These are phyloP conservation scores for Isichthys henryi DNA, from an alignment of 2,113 vertebrate genomes.

Conservation along the genomic window DNA sequence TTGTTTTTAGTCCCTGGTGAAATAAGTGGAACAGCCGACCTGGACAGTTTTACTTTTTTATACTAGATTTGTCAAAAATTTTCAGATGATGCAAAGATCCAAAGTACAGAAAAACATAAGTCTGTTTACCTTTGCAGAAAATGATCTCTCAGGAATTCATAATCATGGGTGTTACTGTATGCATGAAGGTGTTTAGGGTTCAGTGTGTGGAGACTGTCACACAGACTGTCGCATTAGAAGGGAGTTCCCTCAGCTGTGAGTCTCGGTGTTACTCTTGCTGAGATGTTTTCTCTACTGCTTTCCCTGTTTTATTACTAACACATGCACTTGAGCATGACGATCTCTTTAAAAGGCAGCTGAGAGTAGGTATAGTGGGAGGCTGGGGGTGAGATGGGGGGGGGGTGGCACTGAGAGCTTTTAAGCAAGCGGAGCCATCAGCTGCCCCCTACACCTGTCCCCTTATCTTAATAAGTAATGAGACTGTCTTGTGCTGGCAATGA, in stretches of 20 bases:
- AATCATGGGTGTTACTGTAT: background rate
- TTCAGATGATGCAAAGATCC: background rate
- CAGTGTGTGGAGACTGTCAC: background rate
- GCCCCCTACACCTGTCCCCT: constrained; percentile 80
- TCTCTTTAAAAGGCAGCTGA: background rate
- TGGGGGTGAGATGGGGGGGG: constrained; percentile 29
- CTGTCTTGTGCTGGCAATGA: constrained; percentile 98
- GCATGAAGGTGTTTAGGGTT: background rate
- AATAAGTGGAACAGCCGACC: background rate
- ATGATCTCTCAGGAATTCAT: background rate
- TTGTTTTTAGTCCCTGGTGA: background rate
- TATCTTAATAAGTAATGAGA: constrained; percentile 99
- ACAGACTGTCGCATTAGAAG: background rate
- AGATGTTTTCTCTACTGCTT: background rate
- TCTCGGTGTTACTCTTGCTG: background rate
- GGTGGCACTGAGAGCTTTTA: constrained; percentile 56
- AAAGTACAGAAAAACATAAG: background rate
- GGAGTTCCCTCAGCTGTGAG: background rate
- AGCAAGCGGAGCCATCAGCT: constrained; percentile 73
- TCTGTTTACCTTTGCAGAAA: constrained; percentile 34
- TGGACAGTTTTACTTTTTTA: background rate
- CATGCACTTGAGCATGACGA: background rate
- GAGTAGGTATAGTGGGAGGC: constrained; percentile 31
- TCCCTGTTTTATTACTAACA: constrained; percentile 6
- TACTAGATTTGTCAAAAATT: background rate